Evolutionary conservation across 1,140 invertebrate species (phyloP).

Genomic region (Saccostrea glomerata): DNA sequence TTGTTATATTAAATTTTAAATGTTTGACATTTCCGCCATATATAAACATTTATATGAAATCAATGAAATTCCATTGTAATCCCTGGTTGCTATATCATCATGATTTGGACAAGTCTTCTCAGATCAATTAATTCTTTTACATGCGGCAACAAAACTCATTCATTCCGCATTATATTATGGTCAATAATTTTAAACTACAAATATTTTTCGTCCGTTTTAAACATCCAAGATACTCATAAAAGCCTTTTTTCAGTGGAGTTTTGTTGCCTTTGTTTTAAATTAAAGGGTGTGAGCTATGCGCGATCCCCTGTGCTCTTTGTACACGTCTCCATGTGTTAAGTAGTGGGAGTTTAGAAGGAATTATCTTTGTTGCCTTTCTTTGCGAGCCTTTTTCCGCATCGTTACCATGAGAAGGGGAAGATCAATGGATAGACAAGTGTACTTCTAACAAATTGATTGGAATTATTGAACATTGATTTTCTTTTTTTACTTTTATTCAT

Average conservation of each 20-base stretch:
- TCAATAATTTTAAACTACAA: constrained; percentile 25
- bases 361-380: not conserved
- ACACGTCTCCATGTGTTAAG: not conserved
- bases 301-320: not conserved
- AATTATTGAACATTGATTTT: constrained; percentile 17
- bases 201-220: constrained; percentile 7
- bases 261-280: constrained; percentile 15
- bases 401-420: not conserved
- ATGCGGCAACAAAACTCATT: not conserved
- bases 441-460: not conserved
- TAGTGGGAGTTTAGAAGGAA: not conserved
- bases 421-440: constrained; percentile 15
- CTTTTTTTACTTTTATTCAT: constrained; percentile 3
- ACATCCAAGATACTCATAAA: not conserved
- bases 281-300: not conserved
- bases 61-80: not conserved
- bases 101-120: not conserved
- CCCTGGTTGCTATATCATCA: not conserved
- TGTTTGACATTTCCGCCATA: not conserved
- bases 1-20: not conserved
- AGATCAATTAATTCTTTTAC: constrained; percentile 14
- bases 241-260: not conserved
- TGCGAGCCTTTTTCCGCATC: not conserved
- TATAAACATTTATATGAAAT: not conserved
- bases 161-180: not conserved